Percentiles rank a stretch among this genome's conserved stretches.
These are phyloP conservation scores for Plagodis pulveraria DNA, from an alignment of 2,888 invertebrate genomes.

Conservation along the genomic window DNA sequence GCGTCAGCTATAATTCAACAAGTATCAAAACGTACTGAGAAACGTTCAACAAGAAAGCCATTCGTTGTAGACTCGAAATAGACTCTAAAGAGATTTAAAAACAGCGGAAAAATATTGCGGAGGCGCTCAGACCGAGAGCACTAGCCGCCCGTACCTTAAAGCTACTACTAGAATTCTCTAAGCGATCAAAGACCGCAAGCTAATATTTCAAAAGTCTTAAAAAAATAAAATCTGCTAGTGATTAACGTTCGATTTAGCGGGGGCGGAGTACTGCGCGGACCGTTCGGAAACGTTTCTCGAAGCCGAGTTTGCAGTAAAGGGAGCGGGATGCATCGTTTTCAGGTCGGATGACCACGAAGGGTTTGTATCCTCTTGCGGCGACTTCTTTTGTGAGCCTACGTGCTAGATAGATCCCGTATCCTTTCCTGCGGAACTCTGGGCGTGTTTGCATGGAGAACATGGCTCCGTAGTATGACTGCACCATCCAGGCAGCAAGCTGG, in stretches of 20 bases:
- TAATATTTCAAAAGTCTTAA: conserved; percentile 82
- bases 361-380: conserved; percentile 90
- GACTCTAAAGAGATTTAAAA: conserved; percentile 56
- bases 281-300: conserved; percentile 91
- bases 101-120: conserved; percentile 55
- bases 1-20: conserved; percentile 48
- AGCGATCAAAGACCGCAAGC: conserved; percentile 83
- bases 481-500: conserved; percentile 95
- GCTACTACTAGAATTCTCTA: conserved; percentile 82
- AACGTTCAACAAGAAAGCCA: conserved; percentile 51
- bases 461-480: conserved; percentile 95
- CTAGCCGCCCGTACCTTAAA: conserved; percentile 77
- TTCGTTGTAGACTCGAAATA: conserved; percentile 63
- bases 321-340: conserved; percentile 94
- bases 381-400: conserved; percentile 87
- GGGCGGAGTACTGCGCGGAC: conserved; percentile 91
- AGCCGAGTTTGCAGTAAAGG: conserved; percentile 93
- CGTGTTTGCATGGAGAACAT: conserved; percentile 97
- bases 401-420: conserved; percentile 91
- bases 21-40: conserved; percentile 51
- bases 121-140: conserved; percentile 71
- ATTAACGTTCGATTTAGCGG: conserved; percentile 73
- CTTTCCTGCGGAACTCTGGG: conserved; percentile 89
- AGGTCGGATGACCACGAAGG: conserved; percentile 93
- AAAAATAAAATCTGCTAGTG: conserved; percentile 85